Percentiles rank a stretch among this genome's conserved stretches.
Conservation (phyloP, 1,140 invertebrate genomes). For the Drosophila guanche region DNA sequence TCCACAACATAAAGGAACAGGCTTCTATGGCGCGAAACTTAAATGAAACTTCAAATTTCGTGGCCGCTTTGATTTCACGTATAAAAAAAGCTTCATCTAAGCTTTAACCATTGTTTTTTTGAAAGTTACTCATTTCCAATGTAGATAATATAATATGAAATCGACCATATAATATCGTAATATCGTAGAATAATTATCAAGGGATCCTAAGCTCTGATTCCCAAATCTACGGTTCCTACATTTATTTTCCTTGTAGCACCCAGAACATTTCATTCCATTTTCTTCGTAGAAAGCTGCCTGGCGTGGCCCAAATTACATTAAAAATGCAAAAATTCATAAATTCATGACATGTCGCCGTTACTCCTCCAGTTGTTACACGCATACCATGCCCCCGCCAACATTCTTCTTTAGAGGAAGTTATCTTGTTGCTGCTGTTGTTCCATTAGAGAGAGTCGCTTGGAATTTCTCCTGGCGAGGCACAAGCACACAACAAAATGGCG, state of each 20-base stretch:
- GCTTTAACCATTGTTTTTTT: no score
- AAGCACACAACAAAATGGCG: conserved; percentile 73
- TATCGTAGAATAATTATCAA: no score
- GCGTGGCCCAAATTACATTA: conserved; percentile 71
- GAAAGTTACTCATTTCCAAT: no score
- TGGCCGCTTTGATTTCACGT: no score
- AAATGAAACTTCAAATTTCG: no score
- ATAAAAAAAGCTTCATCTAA: no score
- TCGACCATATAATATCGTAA: no score
- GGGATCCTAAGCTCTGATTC: no score
- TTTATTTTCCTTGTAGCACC: not conserved
- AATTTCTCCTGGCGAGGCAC: conserved; percentile 39
- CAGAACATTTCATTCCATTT: not conserved
- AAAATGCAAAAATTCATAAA: conserved; percentile 81
- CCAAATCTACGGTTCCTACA: no score
- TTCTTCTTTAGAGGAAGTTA: conserved; percentile 12
- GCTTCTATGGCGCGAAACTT: no score
- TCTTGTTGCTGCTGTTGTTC: conserved; percentile 30
- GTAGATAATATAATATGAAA: no score
- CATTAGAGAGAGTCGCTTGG: conserved; percentile 11
- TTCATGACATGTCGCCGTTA: conserved; percentile 74
- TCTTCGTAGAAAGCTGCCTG: conserved; percentile 35
- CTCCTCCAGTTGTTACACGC: conserved; percentile 4
- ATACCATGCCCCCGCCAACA: not conserved
- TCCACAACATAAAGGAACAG: no score